Conservation (phyloP, 2,797 vertebrate genomes). For the Neostethus bicornis region DNA sequence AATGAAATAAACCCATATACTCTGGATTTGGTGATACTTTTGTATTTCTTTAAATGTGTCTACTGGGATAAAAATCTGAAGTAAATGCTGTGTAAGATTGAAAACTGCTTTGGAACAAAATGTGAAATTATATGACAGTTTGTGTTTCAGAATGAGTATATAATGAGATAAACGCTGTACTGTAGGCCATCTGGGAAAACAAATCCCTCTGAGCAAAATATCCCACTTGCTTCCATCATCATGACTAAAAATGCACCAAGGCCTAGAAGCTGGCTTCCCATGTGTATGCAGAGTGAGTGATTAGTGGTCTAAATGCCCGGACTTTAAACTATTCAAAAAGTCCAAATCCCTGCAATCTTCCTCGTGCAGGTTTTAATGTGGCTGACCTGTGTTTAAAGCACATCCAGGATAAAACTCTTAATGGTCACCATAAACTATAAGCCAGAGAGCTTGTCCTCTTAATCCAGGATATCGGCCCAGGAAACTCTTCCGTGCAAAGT, state of each 20-base stretch:
- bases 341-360: conserved; percentile 76
- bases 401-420: conserved; percentile 71
- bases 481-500: conserved; percentile 59
- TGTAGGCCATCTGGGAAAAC: conserved; percentile 63
- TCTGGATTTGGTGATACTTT: no score
- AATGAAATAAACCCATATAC: no score
- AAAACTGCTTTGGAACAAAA: conserved; percentile 51
- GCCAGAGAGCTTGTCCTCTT: conserved; percentile 67
- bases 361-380: conserved; percentile 68
- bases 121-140: conserved; percentile 66
- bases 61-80: conserved; percentile 51
- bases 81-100: conserved; percentile 68
- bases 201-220: conserved; percentile 64
- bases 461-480: conserved; percentile 68
- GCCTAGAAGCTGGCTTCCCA: conserved; percentile 28
- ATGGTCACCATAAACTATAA: conserved; percentile 79
- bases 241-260: conserved; percentile 39
- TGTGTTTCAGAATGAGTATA: conserved; percentile 61
- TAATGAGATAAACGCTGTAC: conserved; percentile 72
- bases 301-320: conserved; percentile 72
- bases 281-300: conserved; percentile 56
- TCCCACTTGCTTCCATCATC: conserved; percentile 55
- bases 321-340: conserved; percentile 70
- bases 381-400: conserved; percentile 71
- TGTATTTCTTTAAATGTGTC: conserved; percentile 45